A percentile compares a stretch with the other conserved stretches of the same genome.
Evolutionary conservation across 2,113 vertebrate species (phyloP).

Genomic region (Cervus canadensis): DNA sequence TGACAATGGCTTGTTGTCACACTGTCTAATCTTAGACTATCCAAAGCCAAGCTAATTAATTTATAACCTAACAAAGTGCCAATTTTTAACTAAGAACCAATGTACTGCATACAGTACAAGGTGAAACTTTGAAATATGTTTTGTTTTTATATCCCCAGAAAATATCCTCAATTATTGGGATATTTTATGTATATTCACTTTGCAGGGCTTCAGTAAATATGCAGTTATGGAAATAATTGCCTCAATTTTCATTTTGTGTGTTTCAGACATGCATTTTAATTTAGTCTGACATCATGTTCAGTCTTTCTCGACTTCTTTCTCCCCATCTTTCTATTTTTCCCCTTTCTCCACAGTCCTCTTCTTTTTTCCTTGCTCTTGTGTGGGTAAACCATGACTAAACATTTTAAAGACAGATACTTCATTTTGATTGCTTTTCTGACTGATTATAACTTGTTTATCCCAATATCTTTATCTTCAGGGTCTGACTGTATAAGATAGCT

Average conservation of each 20-base stretch:
- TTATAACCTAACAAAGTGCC: neutral
- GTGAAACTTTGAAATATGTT: neutral
- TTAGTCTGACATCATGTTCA: neutral
- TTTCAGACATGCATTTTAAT: neutral
- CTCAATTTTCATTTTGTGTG: neutral
- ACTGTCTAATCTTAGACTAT: neutral
- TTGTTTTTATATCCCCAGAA: neutral
- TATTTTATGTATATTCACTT: neutral
- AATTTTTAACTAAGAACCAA: neutral
- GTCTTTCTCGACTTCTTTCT: neutral
- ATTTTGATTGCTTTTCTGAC: neutral
- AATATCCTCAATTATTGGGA: neutral
- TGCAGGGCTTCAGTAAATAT: neutral
- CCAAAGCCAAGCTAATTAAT: neutral
- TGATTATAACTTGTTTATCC: neutral
- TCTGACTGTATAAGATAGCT: neutral
- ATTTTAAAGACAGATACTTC: neutral
- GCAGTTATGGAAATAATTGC: neutral
- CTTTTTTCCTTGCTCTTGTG: neutral
- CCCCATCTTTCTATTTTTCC: neutral
- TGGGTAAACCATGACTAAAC: neutral
- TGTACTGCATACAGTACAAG: neutral
- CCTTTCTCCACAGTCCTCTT: neutral
- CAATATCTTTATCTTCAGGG: neutral
- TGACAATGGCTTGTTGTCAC: neutral